Base-by-base conservation (phyloP, 2,888 invertebrate genomes). In the Chrysotoxum bicinctum region DNA sequence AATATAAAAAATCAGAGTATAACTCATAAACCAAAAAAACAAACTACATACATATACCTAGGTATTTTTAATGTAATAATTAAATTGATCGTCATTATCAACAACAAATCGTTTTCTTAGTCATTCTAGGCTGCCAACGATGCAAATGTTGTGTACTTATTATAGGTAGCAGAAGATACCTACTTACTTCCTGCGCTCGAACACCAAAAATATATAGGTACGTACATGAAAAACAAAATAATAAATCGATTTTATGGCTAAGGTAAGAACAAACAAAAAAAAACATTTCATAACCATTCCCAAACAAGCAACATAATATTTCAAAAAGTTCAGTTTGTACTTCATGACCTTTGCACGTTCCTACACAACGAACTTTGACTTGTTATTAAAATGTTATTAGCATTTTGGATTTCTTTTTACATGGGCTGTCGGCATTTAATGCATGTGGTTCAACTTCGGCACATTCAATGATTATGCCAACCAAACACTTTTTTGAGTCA, bases 401-500 rank as follows among this genome's bases (percentile, higher is more conserved):
- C 7, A 26, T 26, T 2, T 26, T 26, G 5, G 26, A 5, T 26
- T 0, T 7, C 4, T 26, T 3, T 26, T 3, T 3, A 26, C 4
- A 26, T 26, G 26, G 6, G 6, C 9, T 19, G 45, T 45, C 45
- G 10, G 19, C 43, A 40, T 26, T 52, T 52, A 7, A n/a, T 23
- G 12, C 50, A 50, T 26, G 26, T 12, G 14, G 26, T 26, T 50
- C 0, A 16, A 19, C 30, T 54, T n/a, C 10, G 30, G 16, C n/a
- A 69, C 56, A 58, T 66, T 37, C 37, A 66, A 35, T 37, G 23
- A 9, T 66, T 43, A 19, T 58, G 19, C 23, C 37, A 64, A 78
- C 45, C 12, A 32, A 70, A 45, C 6, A 30, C 54, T 48, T 60
- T 12, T 72, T 84, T 76, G 79, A 79, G 32, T 84, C 84, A 84